Base-by-base conservation (phyloP, 2,797 vertebrate species). In the Siniperca obscura region DNA sequence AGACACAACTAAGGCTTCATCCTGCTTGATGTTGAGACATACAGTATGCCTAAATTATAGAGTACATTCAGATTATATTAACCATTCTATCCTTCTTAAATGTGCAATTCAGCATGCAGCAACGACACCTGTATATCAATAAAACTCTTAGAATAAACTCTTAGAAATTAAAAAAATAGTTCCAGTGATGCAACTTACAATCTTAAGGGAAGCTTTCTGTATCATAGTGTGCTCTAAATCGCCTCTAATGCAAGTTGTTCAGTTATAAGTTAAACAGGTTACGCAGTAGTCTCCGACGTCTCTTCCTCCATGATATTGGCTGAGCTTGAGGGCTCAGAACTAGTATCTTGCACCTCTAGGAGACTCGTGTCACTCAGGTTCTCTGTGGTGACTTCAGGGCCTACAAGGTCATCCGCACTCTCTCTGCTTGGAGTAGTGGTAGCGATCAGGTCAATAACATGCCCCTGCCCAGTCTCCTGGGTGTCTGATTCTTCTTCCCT, bases 61-160 rank as follows among this genome's bases (percentile, higher is more conserved):
- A 70, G 9, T 83, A 91, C 90, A 92, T 93, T 93, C 84, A 87
- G 67, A 44, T 53, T 80, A 70, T 44, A 76, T 69, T 68, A 67
- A 48, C 11, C 16, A 60, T 42, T 74, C 53, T 50, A 30, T 36
- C 69, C 50, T 44, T 64, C 19, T 66, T 53, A 76, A 65, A 87
- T 90, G 90, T 93, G 92, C 90, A 93, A 89, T 69, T 82, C 42
- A 70, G 71, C 87, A 89, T 93, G 84, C 87, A 89, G 89, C 70
- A 80, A 64, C 72, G 84, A 46, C 64, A 80, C 75, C 55, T 57
- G 60, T 21, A 42, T 73, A 64, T 30, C 74, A 83, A 87, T 22
- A 74, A 89, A 91, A 75, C 16, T 27, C 4, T 70, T 34, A 10
- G 6, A 80, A 87, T 48, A 89, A 90, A 76, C 21, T 34, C 3